A percentile compares a stretch with the other conserved stretches of the same genome.
phyloP scores from a whole-genome alignment of 2,797 vertebrate species.

The Leptodactylus fallax region DNA sequence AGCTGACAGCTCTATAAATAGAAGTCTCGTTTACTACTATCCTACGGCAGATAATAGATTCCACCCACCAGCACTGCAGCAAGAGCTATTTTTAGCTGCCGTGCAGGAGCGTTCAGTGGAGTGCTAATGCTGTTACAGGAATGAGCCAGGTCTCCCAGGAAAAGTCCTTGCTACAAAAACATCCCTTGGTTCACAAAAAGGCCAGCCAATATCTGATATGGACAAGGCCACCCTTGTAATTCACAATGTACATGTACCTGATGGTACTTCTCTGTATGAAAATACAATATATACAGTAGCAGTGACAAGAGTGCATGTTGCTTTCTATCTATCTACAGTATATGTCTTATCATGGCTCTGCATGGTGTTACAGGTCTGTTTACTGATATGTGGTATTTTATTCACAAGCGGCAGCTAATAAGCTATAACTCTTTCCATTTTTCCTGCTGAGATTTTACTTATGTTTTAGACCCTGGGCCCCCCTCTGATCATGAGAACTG shows the following conservation, averaged over 20 bases:
- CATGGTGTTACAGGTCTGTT: background rate
- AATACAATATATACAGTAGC: background rate
- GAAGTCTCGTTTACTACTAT: constrained; percentile 65
- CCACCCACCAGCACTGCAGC: constrained; percentile 65
- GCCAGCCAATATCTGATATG: background rate
- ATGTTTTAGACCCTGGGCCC: no score
- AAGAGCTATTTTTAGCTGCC: constrained; percentile 71
- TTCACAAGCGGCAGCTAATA: no score
- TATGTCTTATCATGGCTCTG: background rate
- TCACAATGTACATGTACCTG: background rate
- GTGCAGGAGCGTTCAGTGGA: constrained; percentile 65
- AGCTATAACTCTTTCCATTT: no score
- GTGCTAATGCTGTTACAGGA: constrained; percentile 12
- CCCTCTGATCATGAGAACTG: no score
- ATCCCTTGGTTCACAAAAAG: background rate
- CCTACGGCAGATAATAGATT: constrained; percentile 68
- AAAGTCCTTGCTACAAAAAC: constrained; percentile 31
- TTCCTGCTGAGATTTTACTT: no score
- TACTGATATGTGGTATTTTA: no score
- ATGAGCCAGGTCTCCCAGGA: background rate
- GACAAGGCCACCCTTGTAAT: no score
- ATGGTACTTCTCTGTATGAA: background rate
- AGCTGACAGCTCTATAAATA: constrained; percentile 75
- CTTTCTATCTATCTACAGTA: background rate
- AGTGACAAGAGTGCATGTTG: background rate